A percentile compares a stretch with the other conserved stretches of the same genome.
phyloP scores from a whole-genome alignment of 2,113 vertebrate genomes.

The Aegithalos caudatus region DNA sequence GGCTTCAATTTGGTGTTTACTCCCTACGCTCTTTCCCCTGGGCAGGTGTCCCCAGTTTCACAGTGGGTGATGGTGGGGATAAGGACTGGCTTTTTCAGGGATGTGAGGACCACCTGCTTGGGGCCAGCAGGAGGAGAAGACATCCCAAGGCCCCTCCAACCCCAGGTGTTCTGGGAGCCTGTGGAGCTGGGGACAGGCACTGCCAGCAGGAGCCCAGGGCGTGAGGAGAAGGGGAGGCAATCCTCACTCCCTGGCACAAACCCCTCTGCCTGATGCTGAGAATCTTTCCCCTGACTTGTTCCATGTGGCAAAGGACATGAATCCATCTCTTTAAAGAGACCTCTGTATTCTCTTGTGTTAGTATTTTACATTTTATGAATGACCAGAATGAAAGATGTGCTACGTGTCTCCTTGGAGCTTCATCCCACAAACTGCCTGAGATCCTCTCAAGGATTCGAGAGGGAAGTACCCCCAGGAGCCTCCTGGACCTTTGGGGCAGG shows the following conservation, averaged over 20 bases:
- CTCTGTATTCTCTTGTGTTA: neutral
- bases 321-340: neutral
- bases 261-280: neutral
- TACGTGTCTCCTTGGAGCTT: neutral
- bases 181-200: neutral
- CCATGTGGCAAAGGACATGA: fast-evolving
- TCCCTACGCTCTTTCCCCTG: neutral
- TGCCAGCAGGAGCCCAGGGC: neutral
- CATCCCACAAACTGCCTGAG: neutral
- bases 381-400: neutral
- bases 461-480: neutral
- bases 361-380: neutral
- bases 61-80: neutral
- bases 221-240: neutral
- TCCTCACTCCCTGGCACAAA: neutral
- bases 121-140: neutral
- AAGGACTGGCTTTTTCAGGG: neutral
- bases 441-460: neutral
- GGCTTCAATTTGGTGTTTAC: neutral
- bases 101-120: neutral
- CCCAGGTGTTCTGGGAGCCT: neutral
- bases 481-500: neutral
- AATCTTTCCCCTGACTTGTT: neutral
- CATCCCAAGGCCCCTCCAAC: neutral
- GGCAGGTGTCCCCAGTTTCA: neutral